A percentile compares a stretch with the other conserved stretches of the same genome.
phyloP scores from a whole-genome alignment of 2,797 vertebrate species.

The Poeciliopsis gracilis region DNA sequence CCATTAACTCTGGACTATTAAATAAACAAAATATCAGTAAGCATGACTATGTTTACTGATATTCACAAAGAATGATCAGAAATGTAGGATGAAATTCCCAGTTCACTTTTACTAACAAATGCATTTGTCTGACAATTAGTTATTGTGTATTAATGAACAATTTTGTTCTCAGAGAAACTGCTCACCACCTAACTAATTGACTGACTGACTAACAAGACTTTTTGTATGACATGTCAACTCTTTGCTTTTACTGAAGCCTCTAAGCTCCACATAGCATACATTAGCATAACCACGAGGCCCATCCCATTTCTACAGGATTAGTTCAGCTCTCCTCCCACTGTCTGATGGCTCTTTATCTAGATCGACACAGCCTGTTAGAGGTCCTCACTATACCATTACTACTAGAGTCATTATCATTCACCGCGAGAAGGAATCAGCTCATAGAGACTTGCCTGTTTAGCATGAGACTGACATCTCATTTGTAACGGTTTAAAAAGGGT shows the following conservation, averaged over 20 bases:
- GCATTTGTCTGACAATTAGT: background rate
- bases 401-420: constrained; percentile 79
- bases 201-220: constrained; percentile 8
- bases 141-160: background rate
- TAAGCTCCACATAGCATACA: constrained; percentile 52
- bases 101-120: background rate
- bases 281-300: constrained; percentile 78
- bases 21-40: background rate
- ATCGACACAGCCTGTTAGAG: constrained; percentile 70
- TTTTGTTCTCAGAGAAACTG: background rate
- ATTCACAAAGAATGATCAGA: background rate
- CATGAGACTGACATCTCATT: constrained; percentile 76
- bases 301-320: constrained; percentile 76
- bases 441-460: constrained; percentile 64
- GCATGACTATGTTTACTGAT: background rate
- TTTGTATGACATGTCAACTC: constrained; percentile 20
- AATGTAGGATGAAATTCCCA: background rate
- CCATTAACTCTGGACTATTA: background rate
- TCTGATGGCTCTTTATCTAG: constrained; percentile 78
- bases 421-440: constrained; percentile 69
- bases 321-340: constrained; percentile 80
- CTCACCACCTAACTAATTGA: constrained; percentile 10
- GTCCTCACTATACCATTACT: constrained; percentile 65
- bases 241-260: constrained; percentile 54
- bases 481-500: constrained; percentile 63